Evolutionary conservation across 2,797 vertebrate genomes (phyloP).

Genomic region (Bradypus variegatus): DNA sequence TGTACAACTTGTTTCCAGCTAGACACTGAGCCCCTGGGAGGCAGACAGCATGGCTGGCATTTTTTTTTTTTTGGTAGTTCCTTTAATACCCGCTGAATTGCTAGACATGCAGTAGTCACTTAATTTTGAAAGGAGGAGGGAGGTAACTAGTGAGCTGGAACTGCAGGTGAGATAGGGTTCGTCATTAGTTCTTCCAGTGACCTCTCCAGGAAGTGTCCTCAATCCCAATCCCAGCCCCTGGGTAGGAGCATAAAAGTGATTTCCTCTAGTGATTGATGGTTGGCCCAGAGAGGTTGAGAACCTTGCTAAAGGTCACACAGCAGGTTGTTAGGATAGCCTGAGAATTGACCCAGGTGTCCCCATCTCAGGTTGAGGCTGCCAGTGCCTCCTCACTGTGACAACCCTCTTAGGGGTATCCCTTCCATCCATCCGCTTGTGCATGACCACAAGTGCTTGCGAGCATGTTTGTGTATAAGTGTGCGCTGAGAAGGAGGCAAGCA

Average conservation of each 20-base stretch:
- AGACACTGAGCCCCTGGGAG: conserved; percentile 35
- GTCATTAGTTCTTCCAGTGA: not conserved
- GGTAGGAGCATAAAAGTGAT: not conserved
- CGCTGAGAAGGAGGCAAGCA: conserved; percentile 16
- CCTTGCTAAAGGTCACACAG: not conserved
- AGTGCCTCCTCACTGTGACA: not conserved
- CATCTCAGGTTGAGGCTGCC: not conserved
- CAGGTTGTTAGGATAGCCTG: not conserved
- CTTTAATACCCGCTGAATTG: not conserved
- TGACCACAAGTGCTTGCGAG: not conserved
- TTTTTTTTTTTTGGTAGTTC: not conserved
- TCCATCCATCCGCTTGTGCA: not conserved
- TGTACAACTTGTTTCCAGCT: conserved; percentile 38
- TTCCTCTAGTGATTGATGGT: not conserved
- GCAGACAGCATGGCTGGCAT: not conserved
- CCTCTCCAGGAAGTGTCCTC: not conserved
- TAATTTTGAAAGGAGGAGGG: not conserved
- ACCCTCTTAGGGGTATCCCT: not conserved
- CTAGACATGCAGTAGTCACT: not conserved
- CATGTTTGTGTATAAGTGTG: no score
- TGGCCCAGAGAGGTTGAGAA: conserved; percentile 13
- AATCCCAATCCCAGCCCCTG: not conserved
- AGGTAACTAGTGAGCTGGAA: not conserved
- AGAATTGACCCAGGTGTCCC: not conserved
- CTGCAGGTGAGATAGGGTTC: not conserved